A percentile compares a stretch with the other conserved stretches of the same genome.
These are phyloP conservation scores for Geotrupes spiniger DNA, from an alignment of 2,888 invertebrate species.

Conservation along the genomic window DNA sequence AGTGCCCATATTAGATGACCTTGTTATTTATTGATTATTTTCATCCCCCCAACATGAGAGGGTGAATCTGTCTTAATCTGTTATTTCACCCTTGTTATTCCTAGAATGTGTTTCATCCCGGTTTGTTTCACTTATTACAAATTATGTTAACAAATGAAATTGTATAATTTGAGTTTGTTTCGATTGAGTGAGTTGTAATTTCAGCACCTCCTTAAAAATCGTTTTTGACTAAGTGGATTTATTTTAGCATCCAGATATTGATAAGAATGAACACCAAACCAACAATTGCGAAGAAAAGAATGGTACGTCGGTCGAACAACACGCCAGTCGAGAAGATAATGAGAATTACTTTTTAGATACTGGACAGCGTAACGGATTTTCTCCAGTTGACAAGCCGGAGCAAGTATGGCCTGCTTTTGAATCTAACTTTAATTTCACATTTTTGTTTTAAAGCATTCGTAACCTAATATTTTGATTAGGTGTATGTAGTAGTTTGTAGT, in stretches of 20 bases:
- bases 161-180: too few species aligned
- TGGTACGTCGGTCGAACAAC: too few species aligned
- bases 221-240: constrained; percentile 1
- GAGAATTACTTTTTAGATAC: too few species aligned
- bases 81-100: constrained; percentile 31
- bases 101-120: constrained; percentile 29
- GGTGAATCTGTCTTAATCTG: constrained; percentile 33
- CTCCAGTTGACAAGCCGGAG: background rate
- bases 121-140: constrained; percentile 15
- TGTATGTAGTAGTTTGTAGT: constrained; percentile 11
- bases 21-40: constrained; percentile 43
- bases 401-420: constrained; percentile 4
- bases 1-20: constrained; percentile 35
- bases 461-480: background rate
- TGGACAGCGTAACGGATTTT: background rate
- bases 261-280: constrained; percentile 3
- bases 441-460: background rate
- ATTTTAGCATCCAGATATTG: constrained; percentile 5
- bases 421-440: constrained; percentile 1
- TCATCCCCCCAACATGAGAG: constrained; percentile 31
- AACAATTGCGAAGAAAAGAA: background rate
- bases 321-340: too few species aligned
- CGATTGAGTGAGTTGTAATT: background rate
- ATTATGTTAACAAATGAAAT: too few species aligned
- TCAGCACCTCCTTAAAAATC: constrained; percentile 2